A percentile compares a stretch with the other conserved stretches of the same genome.
Evolutionary conservation across 2,113 vertebrate genomes (phyloP).

Genomic region (Talpa occidentalis): DNA sequence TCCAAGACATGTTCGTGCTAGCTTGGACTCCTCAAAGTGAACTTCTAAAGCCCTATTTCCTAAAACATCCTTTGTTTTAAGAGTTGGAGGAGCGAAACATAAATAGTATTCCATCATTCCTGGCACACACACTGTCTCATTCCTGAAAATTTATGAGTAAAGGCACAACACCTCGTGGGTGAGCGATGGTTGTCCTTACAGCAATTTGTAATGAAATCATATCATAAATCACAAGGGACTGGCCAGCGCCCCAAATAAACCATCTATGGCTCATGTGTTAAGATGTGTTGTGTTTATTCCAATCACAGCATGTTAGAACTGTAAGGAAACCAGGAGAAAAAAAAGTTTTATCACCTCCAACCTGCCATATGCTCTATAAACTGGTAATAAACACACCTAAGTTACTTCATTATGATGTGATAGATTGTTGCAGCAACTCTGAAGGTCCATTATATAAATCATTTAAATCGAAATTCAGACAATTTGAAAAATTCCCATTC

Average conservation of each 20-base stretch:
- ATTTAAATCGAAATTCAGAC: conserved; percentile 88
- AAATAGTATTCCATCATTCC: conserved; percentile 52
- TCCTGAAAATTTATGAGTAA: conserved; percentile 65
- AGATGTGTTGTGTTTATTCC: conserved; percentile 44
- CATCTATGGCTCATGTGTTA: conserved; percentile 7
- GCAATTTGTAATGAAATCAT: conserved; percentile 65
- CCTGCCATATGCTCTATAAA: conserved; percentile 82
- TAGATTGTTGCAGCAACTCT: conserved; percentile 86
- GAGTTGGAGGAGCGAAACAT: background rate
- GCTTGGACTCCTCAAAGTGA: background rate
- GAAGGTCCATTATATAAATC: conserved; percentile 87
- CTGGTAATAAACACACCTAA: conserved; percentile 85
- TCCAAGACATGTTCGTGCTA: background rate
- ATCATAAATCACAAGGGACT: conserved; percentile 57
- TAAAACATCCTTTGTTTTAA: conserved; percentile 50
- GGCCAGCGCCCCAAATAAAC: conserved; percentile 43
- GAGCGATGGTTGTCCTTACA: conserved; percentile 52
- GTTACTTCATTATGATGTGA: conserved; percentile 85
- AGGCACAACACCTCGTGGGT: conserved; percentile 20
- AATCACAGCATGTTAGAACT: background rate
- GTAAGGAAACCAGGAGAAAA: conserved; percentile 26
- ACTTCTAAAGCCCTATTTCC: background rate
- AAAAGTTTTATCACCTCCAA: conserved; percentile 71
- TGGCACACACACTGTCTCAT: conserved; percentile 5
- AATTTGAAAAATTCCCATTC: conserved; percentile 85